Base-by-base conservation (phyloP, 1,140 invertebrate species). In the Agraylea sexmaculata region DNA sequence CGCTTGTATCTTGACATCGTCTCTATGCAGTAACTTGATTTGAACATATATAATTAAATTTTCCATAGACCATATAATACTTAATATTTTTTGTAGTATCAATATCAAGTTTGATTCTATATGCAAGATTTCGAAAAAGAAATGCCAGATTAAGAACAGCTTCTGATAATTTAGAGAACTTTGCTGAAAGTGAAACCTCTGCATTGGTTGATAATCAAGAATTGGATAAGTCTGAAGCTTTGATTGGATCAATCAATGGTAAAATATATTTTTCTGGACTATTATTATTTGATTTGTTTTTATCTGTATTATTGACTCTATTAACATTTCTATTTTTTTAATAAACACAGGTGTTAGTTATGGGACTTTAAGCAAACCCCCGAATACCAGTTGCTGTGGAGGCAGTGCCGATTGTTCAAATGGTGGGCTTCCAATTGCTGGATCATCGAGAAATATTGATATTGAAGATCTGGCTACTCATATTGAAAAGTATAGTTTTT, bases 401-500 rank as follows among this genome's bases (percentile, higher is more conserved):
- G 55, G 60, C 21, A 62, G 62, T 34, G 51, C 55, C 0, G 57
- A 55, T 43, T 66, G 62, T 44, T 56, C 56, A 18, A 59, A 52
- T 45, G 37, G 45, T 18, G 58, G 51, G 19, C 21, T 43, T 8
- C 21, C 25, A 15, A 25, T 8, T 18, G 32, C 47, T 16, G 35
- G 47, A 7, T 16, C 47, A 16, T 49, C 47, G 2, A 46, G 35
- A 40, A 40, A 39, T 3, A 63, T 74, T 3, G 80, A 84, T 52
- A 83, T 84, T 15, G 80, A 84, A 59, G 81, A 86, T 60, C 59
- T 84, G n/a, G 38, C 69, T 5, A 68, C 59, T 15, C 50, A 58
- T 36, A 42, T 45, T 19, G 51, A 52, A 19, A 59, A 40, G 62
- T 65, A 43, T 25, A n/a, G n/a, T n/a, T n/a, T n/a, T n/a, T n/a